Conservation (phyloP, 53 echinoderm and acorn worm genomes). For the Henricia sp. region DNA sequence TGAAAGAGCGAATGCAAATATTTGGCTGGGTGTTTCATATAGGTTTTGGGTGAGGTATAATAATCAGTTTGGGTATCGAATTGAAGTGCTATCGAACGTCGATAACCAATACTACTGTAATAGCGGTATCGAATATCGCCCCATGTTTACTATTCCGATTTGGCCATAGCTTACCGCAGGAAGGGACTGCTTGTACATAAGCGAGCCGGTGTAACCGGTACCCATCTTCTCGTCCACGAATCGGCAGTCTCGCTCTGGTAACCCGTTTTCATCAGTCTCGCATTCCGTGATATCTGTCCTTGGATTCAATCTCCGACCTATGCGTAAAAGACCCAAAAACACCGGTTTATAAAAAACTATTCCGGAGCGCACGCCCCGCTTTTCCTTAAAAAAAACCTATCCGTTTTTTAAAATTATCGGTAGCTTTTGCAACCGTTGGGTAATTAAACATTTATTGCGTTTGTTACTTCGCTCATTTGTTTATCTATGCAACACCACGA, state of each 20-base stretch:
- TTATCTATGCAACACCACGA: too few species aligned
- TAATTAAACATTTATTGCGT: too few species aligned
- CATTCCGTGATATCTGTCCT: constrained; percentile 20
- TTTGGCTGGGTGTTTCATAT: too few species aligned
- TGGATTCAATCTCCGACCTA: constrained; percentile 8
- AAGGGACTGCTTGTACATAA: constrained; percentile 96
- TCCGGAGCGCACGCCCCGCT: background rate
- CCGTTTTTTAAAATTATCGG: background rate
- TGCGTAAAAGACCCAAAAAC: background rate
- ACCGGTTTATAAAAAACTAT: background rate
- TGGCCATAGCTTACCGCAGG: constrained; percentile 80
- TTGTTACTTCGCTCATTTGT: too few species aligned
- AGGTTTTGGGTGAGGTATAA: too few species aligned
- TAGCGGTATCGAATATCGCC: too few species aligned
- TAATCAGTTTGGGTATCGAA: too few species aligned
- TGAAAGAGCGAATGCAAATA: too few species aligned
- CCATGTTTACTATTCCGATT: too few species aligned
- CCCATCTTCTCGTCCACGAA: constrained; percentile 71
- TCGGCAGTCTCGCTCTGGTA: constrained; percentile 78
- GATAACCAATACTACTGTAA: too few species aligned
- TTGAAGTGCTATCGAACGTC: too few species aligned
- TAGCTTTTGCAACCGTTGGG: too few species aligned
- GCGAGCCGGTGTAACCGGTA: constrained; percentile 75
- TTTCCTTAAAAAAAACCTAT: background rate
- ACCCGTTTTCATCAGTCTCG: constrained; percentile 45